Conservation (phyloP, 2,797 vertebrate genomes). For the Erpetoichthys calabaricus region DNA sequence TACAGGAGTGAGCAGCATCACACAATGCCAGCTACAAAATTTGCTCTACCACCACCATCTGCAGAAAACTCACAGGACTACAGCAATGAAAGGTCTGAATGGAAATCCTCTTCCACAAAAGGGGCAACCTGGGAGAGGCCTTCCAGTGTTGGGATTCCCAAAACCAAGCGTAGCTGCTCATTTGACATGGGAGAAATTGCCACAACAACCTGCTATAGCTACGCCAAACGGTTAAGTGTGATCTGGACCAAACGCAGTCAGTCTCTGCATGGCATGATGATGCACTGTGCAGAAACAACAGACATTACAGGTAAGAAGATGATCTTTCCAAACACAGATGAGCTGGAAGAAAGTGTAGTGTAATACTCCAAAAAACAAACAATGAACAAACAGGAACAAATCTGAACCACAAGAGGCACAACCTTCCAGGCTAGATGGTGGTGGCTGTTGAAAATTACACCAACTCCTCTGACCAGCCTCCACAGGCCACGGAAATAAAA, state of each 20-base stretch:
- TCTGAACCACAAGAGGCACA: too few relatives aligned
- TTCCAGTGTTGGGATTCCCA: slow-evolving; percentile 27
- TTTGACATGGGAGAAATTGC: slow-evolving; percentile 53
- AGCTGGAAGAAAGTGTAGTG: slow-evolving; percentile 57
- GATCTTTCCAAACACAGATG: slow-evolving; percentile 22
- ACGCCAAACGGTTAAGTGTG: slow-evolving; percentile 70
- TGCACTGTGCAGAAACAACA: slow-evolving; percentile 50
- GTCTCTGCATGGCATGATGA: slow-evolving; percentile 74
- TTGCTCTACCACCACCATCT: background rate
- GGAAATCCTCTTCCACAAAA: background rate
- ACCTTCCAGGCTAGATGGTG: too few relatives aligned
- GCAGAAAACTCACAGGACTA: background rate
- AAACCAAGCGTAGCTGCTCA: slow-evolving; percentile 54
- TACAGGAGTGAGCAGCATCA: background rate
- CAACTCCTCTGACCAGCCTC: too few relatives aligned
- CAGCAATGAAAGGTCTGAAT: background rate
- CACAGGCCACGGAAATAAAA: too few relatives aligned
- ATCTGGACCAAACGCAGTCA: slow-evolving; percentile 80
- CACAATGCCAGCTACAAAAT: background rate
- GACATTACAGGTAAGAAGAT: slow-evolving; percentile 51
- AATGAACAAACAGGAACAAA: too few relatives aligned
- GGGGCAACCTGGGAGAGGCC: slow-evolving; percentile 43
- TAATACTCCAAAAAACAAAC: slow-evolving; percentile 11
- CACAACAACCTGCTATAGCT: slow-evolving; percentile 54
- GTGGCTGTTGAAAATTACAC: too few relatives aligned